Conservation (phyloP, 1,140 invertebrate species). For the Alviniconcha marisindica region DNA sequence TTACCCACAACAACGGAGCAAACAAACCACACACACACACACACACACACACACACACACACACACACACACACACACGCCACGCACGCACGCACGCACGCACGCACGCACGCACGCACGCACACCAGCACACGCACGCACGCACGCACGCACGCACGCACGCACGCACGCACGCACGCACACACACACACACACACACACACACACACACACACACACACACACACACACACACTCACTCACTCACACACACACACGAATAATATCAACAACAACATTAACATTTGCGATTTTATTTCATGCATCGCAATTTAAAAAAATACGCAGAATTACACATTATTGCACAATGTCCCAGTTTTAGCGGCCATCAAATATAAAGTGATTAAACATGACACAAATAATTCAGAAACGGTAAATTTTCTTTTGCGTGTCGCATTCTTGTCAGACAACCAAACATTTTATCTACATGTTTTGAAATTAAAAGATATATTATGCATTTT, state of each 20-base stretch:
- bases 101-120: background rate
- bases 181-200: background rate
- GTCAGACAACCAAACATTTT: too few species aligned
- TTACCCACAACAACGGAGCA: background rate
- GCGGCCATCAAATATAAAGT: too few species aligned
- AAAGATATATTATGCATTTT: too few species aligned
- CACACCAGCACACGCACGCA: background rate
- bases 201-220: background rate
- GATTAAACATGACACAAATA: too few species aligned
- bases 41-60: background rate
- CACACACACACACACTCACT: background rate
- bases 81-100: background rate
- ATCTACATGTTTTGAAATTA: too few species aligned
- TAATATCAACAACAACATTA: too few species aligned
- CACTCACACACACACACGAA: background rate
- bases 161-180: background rate
- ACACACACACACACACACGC: background rate
- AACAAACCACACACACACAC: constrained; percentile 2
- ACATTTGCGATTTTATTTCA: background rate
- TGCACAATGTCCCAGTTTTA: too few species aligned
- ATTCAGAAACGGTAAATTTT: too few species aligned
- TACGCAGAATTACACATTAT: too few species aligned
- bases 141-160: background rate
- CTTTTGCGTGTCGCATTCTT: too few species aligned
- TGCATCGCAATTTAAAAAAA: background rate